These are phyloP conservation scores for Lithophane semibrunnea DNA, from an alignment of 2,888 invertebrate genomes.

Conservation along the genomic window DNA sequence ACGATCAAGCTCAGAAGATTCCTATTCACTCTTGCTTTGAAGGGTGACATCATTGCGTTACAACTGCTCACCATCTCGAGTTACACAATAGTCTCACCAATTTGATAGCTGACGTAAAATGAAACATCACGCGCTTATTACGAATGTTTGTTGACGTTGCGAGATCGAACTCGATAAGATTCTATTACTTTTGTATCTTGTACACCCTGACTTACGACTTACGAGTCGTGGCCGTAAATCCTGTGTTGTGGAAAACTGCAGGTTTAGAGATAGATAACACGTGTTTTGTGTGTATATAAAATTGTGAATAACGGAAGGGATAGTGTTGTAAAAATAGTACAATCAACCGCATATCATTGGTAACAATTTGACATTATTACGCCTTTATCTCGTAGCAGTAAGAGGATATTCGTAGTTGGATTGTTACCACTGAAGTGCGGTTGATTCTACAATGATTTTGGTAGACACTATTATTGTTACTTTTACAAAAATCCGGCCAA, in stretches of 20 bases:
- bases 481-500: not conserved
- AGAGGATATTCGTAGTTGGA: not conserved
- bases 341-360: no score
- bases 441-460: not conserved
- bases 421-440: no score
- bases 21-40: no score
- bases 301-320: not conserved
- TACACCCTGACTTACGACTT: constrained; percentile 23
- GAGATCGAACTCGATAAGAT: constrained; percentile 53
- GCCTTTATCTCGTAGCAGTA: not conserved
- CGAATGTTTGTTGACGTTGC: constrained; percentile 58
- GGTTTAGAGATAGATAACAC: not conserved
- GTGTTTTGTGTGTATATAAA: constrained; percentile 22
- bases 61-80: constrained; percentile 1
- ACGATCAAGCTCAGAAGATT: no score
- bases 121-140: constrained; percentile 69
- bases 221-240: constrained; percentile 34
- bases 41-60: not conserved
- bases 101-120: constrained; percentile 51
- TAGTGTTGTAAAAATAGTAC: not conserved
- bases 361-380: not conserved
- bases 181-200: constrained; percentile 52
- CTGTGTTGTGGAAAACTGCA: constrained; percentile 27
- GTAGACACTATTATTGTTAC: not conserved
- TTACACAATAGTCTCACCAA: constrained; percentile 13